Base-by-base conservation (phyloP, 2,888 invertebrate genomes). In the Drosophila greeni region DNA sequence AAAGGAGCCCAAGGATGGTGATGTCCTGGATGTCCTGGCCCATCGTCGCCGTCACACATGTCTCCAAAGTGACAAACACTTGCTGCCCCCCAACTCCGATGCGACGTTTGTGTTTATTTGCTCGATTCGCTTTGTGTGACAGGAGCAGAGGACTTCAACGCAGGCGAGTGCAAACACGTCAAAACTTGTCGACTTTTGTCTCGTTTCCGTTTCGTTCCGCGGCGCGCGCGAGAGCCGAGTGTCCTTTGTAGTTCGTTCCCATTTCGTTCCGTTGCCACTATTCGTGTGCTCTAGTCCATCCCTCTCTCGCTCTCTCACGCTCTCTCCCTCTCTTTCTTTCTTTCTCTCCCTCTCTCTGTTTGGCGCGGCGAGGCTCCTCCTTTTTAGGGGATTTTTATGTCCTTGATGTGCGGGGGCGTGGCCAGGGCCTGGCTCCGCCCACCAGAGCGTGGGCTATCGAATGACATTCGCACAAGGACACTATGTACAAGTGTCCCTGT, bases 321-420 rank as follows among this genome's bases (percentile, higher is more conserved):
- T 31, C 40, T 31, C 40, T 16, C 43, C n/a, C 29, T 16, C 40
- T 8, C 43, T 26, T 34, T 37, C 39, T 24, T 24, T 16, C 33
- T 37, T 0, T 8, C 40, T 16, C 45, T n/a, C 33, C 23, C 43
- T 29, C 42, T 37, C 52, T 33, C 39, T 16, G 34, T 65, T 16
- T 36, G 34, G 20, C 24, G 31, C 6, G 14, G 43, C 18, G 12
- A 67, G 77, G 85, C 80, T 85, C 80, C 80, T 73, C 80, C 80
- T 71, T 58, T 75, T 79, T 79, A 70, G 84, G 82, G 80, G 82
- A 81, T 83, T 81, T 83, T 85, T 74, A 69, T 76, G 71, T 64
- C 74, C 73, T 33, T 29, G 47, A 18, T 66, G 23, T 31, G 69
- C 80, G 72, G 66, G 78, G 79, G 85, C 79, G 85, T 57, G 78